These are phyloP conservation scores for Dicaeum eximium DNA, from an alignment of 2,113 vertebrate genomes.

Conservation along the genomic window DNA sequence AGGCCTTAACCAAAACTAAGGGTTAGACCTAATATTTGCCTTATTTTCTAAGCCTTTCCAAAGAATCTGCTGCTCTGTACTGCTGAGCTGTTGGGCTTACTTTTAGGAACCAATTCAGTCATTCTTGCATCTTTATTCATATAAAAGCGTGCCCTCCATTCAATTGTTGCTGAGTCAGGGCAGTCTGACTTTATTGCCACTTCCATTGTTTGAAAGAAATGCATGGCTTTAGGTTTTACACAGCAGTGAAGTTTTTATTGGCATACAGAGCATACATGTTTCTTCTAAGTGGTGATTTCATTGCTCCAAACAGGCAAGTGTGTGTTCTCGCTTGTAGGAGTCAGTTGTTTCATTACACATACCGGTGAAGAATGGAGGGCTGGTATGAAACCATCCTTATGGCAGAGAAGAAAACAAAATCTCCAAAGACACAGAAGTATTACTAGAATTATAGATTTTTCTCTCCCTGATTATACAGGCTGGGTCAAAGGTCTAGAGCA, in stretches of 20 bases:
- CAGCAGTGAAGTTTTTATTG: neutral
- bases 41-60: neutral
- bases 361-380: neutral
- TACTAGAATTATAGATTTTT: neutral
- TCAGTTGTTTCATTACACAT: neutral
- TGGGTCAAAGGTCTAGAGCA: neutral
- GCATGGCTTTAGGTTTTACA: neutral
- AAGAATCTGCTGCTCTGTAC: neutral
- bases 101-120: neutral
- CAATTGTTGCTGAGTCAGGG: neutral
- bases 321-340: neutral
- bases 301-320: neutral
- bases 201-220: neutral
- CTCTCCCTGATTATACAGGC: neutral
- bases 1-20: neutral
- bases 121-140: neutral
- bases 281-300: neutral
- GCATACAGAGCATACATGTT: neutral
- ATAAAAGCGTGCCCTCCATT: neutral
- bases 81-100: neutral
- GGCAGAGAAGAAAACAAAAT: neutral
- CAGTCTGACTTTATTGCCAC: neutral
- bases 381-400: neutral
- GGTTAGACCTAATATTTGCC: neutral
- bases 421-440: neutral